Conservation (phyloP, 2,797 vertebrate species). For the Varecia variegata region DNA sequence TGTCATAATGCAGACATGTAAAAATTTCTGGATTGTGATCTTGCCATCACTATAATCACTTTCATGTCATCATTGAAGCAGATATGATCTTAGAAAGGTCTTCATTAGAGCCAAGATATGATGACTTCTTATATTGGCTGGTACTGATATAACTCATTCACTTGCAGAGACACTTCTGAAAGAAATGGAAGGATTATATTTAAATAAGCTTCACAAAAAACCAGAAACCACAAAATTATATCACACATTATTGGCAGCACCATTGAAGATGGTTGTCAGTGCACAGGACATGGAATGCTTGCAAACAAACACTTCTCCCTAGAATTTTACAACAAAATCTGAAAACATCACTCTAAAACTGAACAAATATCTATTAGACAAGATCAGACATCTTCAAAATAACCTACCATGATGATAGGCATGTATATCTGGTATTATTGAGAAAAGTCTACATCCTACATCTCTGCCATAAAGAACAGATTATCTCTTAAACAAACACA, state of each 20-base stretch:
- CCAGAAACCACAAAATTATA: not conserved
- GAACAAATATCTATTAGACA: not conserved
- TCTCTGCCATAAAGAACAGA: not conserved
- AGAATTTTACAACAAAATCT: not conserved
- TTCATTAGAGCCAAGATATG: not conserved
- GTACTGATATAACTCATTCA: conserved; percentile 11
- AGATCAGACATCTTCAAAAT: not conserved
- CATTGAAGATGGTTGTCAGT: not conserved
- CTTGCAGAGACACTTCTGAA: not conserved
- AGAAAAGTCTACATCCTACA: not conserved
- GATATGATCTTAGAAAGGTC: not conserved
- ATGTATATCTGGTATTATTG: not conserved
- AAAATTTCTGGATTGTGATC: not conserved
- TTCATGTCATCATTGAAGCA: not conserved
- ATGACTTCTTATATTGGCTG: conserved; percentile 5
- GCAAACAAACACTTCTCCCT: not conserved
- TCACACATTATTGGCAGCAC: not conserved
- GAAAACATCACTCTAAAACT: not conserved
- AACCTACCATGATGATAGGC: not conserved
- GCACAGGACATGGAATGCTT: not conserved
- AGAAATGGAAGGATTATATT: not conserved
- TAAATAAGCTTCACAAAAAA: conserved; percentile 32
- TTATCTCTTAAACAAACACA: not conserved
- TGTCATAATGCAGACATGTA: not conserved
- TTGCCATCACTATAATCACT: not conserved